phyloP scores from a whole-genome alignment of 2,113 vertebrate genomes.

The Rana temporaria region DNA sequence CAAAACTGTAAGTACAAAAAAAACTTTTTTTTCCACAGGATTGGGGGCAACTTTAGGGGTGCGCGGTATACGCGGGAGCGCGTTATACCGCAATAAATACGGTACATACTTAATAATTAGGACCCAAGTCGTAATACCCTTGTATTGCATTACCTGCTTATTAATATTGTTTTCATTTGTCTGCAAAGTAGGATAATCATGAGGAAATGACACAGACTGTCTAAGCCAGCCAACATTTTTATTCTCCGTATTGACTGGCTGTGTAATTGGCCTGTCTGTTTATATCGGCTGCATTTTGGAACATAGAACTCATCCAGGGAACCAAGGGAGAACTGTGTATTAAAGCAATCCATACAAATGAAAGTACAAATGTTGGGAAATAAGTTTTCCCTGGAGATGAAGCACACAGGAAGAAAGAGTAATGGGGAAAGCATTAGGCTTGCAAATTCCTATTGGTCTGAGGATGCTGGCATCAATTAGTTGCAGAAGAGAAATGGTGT shows the following conservation, averaged over 20 bases:
- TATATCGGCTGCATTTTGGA: conserved; percentile 23
- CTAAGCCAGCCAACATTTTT: conserved; percentile 27
- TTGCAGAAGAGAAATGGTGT: conserved; percentile 29
- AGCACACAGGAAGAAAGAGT: conserved; percentile 25
- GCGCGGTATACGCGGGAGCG: too few species aligned
- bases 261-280: conserved; percentile 48
- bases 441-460: conserved; percentile 26
- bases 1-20: too few species aligned
- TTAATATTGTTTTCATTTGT: too few species aligned
- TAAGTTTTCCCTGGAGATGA: conserved; percentile 16
- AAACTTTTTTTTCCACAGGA: too few species aligned
- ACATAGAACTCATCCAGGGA: not conserved
- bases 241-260: conserved; percentile 47
- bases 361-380: conserved; percentile 23
- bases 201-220: conserved; percentile 24
- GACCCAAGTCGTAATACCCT: too few species aligned
- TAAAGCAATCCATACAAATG: conserved; percentile 47
- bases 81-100: too few species aligned
- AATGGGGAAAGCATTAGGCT: conserved; percentile 27
- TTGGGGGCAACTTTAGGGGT: too few species aligned
- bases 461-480: conserved; percentile 32
- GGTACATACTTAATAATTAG: too few species aligned
- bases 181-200: conserved; percentile 2
- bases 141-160: too few species aligned
- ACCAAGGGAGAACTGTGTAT: conserved; percentile 17